Evolutionary conservation across 2,888 invertebrate genomes (phyloP).

Genomic region (Cinara cedri): DNA sequence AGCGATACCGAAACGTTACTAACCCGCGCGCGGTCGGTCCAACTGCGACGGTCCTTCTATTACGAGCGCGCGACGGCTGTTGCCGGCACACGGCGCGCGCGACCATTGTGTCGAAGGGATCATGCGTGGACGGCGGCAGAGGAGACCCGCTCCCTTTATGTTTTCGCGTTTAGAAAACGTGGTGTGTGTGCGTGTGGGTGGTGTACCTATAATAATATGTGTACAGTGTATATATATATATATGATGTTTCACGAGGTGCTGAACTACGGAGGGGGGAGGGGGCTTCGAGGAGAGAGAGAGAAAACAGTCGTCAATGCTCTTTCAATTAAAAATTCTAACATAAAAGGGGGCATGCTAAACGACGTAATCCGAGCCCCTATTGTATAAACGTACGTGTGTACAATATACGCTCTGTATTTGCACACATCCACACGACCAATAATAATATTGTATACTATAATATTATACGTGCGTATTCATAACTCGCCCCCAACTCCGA

Average conservation of each 20-base stretch:
- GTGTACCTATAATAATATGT: too few relatives aligned
- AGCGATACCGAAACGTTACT: constrained; percentile 54
- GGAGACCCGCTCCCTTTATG: not conserved
- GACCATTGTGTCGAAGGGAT: constrained; percentile 4
- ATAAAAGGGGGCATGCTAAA: constrained; percentile 47
- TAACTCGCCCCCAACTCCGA: not conserved
- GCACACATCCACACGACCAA: not conserved
- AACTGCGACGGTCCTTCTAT: not conserved
- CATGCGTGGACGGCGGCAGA: constrained; percentile 18
- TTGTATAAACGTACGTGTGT: not conserved
- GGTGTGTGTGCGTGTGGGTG: not conserved
- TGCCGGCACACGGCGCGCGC: constrained; percentile 42
- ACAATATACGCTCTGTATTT: constrained; percentile 5
- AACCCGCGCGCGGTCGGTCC: not conserved
- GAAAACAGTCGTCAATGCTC: constrained; percentile 39
- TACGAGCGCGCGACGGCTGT: constrained; percentile 38
- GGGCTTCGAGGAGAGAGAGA: not conserved
- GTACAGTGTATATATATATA: too few relatives aligned
- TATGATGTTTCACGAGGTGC: not conserved
- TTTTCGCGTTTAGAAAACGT: constrained; percentile 36
- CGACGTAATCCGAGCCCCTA: constrained; percentile 36
- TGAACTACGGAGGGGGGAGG: too few relatives aligned
- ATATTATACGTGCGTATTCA: not conserved
- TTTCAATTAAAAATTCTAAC: constrained; percentile 52
- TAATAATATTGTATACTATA: not conserved